phyloP scores from a whole-genome alignment of 1,140 invertebrate species.

The Frieseomelitta varia region DNA sequence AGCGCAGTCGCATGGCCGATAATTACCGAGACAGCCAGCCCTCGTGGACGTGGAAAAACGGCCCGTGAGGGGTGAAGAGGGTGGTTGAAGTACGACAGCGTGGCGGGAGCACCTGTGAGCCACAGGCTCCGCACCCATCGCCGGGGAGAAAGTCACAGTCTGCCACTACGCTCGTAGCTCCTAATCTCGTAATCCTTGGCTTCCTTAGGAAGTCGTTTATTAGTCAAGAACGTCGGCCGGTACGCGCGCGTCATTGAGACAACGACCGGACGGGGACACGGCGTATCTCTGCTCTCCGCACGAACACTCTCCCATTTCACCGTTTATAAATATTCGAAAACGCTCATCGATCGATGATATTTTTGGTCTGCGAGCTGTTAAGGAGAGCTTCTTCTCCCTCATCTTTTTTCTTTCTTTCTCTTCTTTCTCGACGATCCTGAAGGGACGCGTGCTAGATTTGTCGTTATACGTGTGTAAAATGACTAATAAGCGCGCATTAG shows the following conservation, averaged over 20 bases:
- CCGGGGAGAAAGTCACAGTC: slow-evolving; percentile 64
- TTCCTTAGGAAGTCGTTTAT: slow-evolving; percentile 83
- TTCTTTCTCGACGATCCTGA: no score
- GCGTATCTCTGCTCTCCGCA: slow-evolving; percentile 41
- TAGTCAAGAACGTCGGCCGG: slow-evolving; percentile 71
- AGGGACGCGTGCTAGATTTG: not conserved
- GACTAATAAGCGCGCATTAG: not conserved
- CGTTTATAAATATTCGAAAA: slow-evolving; percentile 56
- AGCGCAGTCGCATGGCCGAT: slow-evolving; percentile 56
- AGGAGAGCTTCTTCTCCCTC: not conserved
- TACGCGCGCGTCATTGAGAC: slow-evolving; percentile 44
- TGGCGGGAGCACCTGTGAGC: slow-evolving; percentile 71
- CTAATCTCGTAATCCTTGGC: slow-evolving; percentile 81
- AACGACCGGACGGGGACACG: slow-evolving; percentile 32
- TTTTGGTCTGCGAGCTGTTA: not conserved
- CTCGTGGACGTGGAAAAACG: slow-evolving; percentile 37
- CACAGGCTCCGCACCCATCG: slow-evolving; percentile 26
- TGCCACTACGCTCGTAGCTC: slow-evolving; percentile 56
- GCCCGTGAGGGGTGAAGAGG: not conserved
- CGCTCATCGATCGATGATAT: slow-evolving; percentile 32
- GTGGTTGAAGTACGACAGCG: slow-evolving; percentile 56
- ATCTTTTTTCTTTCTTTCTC: no score
- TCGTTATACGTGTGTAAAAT: not conserved
- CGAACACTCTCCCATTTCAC: not conserved
- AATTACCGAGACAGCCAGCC: slow-evolving; percentile 62